Conservation (phyloP, 2,888 invertebrate genomes). For the Candidula unifasciata region DNA sequence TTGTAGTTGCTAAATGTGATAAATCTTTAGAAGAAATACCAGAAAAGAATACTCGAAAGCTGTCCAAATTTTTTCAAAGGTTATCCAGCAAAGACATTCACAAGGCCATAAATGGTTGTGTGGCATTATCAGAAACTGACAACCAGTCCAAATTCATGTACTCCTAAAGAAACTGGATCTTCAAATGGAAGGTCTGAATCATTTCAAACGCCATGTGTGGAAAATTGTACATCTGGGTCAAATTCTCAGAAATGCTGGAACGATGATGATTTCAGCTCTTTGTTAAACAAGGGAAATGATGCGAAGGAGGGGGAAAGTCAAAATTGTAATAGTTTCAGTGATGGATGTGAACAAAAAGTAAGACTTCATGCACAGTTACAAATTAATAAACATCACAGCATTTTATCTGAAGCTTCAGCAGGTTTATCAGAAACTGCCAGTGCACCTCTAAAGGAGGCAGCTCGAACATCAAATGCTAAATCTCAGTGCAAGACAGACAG, state of each 20-base stretch:
- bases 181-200: neutral
- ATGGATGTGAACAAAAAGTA: neutral
- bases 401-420: neutral
- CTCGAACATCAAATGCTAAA: neutral
- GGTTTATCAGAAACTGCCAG: neutral
- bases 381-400: neutral
- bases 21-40: slow-evolving; percentile 33
- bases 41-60: slow-evolving; percentile 45
- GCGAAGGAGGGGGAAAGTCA: neutral
- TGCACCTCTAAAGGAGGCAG: neutral
- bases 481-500: slow-evolving; percentile 52
- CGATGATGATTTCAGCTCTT: neutral
- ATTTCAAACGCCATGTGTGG: neutral
- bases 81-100: slow-evolving; percentile 36
- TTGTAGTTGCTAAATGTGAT: neutral
- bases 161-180: neutral
- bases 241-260: neutral
- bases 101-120: neutral
- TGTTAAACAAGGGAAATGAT: neutral
- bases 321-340: neutral
- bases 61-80: slow-evolving; percentile 47
- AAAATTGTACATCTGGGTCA: neutral
- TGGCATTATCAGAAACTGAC: neutral
- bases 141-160: neutral
- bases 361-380: neutral